Percentiles rank a stretch among this genome's conserved stretches.
phyloP scores from a whole-genome alignment of 2,797 vertebrate genomes.

The Hyperoplus lanceolatus region DNA sequence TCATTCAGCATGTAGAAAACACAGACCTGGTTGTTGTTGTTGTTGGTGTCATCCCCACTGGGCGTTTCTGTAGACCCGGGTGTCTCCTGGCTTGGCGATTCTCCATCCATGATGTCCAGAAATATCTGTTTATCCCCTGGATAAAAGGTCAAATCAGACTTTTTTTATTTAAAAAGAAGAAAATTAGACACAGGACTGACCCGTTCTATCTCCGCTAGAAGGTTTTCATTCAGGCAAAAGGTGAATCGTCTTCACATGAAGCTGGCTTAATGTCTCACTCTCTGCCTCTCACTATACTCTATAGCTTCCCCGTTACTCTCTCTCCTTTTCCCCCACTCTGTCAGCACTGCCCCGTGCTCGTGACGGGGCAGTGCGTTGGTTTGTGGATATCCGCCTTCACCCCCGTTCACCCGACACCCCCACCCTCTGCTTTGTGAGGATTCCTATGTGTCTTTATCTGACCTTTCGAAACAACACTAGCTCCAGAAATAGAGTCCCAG shows the following conservation, averaged over 20 bases:
- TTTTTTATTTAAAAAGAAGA: background rate
- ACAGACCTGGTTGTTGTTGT: slow-evolving; percentile 69
- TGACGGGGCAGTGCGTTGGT: slow-evolving; percentile 49
- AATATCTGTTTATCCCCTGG: slow-evolving; percentile 10
- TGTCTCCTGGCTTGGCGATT: slow-evolving; percentile 49
- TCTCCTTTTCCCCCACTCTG: slow-evolving; percentile 35
- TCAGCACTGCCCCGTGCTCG: slow-evolving; percentile 38
- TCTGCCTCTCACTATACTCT: slow-evolving; percentile 10
- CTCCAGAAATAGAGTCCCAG: slow-evolving; percentile 84
- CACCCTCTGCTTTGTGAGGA: slow-evolving; percentile 69
- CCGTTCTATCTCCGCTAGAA: slow-evolving; percentile 1
- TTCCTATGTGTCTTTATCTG: slow-evolving; percentile 82
- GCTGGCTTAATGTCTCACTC: slow-evolving; percentile 12
- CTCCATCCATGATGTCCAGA: slow-evolving; percentile 69
- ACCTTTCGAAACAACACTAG: slow-evolving; percentile 85
- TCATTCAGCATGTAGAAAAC: slow-evolving; percentile 1
- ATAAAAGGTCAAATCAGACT: slow-evolving; percentile 30
- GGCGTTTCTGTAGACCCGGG: slow-evolving; percentile 27
- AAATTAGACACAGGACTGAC: background rate
- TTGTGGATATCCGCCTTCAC: slow-evolving; percentile 62
- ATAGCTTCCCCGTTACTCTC: slow-evolving; percentile 29
- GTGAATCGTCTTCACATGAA: slow-evolving; percentile 3
- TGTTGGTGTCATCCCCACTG: slow-evolving; percentile 61
- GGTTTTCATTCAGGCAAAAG: slow-evolving; percentile 30
- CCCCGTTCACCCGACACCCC: slow-evolving; percentile 60